A percentile compares a stretch with the other conserved stretches of the same genome.
Evolutionary conservation across 2,113 vertebrate species (phyloP).

Genomic region (Lanius collurio): DNA sequence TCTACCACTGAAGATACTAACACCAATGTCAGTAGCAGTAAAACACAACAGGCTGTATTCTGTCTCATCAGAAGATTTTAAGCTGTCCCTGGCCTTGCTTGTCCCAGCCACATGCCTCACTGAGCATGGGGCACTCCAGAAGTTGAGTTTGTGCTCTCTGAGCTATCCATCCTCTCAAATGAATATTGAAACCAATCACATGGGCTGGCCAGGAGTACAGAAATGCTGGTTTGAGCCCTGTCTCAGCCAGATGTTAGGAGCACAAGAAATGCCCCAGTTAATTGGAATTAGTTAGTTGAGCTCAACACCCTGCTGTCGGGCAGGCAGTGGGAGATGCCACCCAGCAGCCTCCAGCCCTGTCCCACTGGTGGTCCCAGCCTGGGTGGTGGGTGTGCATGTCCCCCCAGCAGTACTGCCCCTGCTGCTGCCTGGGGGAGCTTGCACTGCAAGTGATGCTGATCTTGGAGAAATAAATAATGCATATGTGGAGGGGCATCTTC

Average conservation of each 20-base stretch:
- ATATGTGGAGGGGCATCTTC: fast-evolving
- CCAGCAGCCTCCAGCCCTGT: neutral
- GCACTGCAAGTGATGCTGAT: neutral
- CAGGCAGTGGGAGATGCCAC: neutral
- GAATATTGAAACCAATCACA: neutral
- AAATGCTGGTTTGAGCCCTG: neutral
- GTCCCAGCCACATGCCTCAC: fast-evolving
- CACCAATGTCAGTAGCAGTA: neutral
- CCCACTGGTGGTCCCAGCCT: neutral
- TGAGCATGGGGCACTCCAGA: neutral
- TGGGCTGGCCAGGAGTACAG: neutral
- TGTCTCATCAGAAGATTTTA: neutral
- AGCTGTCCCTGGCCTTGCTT: neutral
- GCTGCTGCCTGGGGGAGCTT: neutral
- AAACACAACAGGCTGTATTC: neutral
- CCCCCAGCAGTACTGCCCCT: neutral
- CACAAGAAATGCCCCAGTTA: neutral
- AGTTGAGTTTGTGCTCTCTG: neutral
- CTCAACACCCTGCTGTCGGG: neutral
- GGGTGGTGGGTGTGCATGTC: neutral
- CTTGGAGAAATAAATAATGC: neutral
- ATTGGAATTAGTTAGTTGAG: neutral
- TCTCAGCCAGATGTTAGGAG: neutral
- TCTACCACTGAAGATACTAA: neutral
- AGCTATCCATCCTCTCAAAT: neutral